These are phyloP conservation scores for Halocaridina rubra DNA, from an alignment of 2,888 invertebrate species.

Conservation along the genomic window DNA sequence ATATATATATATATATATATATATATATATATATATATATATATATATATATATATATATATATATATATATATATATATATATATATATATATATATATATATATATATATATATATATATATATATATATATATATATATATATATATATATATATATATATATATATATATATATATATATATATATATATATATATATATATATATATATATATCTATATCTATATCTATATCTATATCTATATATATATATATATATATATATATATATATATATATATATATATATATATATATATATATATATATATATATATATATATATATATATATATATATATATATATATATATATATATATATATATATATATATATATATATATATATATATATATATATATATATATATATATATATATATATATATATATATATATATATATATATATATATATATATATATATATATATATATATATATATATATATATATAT, in stretches of 20 bases:
- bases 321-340: background rate
- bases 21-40: conserved; percentile 31
- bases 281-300: background rate
- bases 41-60: conserved; percentile 40
- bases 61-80: background rate
- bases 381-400: background rate
- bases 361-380: conserved; percentile 6
- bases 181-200: background rate
- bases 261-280: background rate
- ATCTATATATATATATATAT: background rate
- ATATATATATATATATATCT: background rate
- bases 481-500: background rate
- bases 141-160: background rate
- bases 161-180: background rate
- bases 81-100: background rate
- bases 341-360: conserved; percentile 1
- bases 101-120: background rate
- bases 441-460: background rate
- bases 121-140: background rate
- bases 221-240: background rate
- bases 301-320: background rate
- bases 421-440: background rate
- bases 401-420: background rate
- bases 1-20: conserved; percentile 34
- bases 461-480: background rate